phyloP scores from a whole-genome alignment of 2,113 vertebrate species.

The Arenaria interpres region DNA sequence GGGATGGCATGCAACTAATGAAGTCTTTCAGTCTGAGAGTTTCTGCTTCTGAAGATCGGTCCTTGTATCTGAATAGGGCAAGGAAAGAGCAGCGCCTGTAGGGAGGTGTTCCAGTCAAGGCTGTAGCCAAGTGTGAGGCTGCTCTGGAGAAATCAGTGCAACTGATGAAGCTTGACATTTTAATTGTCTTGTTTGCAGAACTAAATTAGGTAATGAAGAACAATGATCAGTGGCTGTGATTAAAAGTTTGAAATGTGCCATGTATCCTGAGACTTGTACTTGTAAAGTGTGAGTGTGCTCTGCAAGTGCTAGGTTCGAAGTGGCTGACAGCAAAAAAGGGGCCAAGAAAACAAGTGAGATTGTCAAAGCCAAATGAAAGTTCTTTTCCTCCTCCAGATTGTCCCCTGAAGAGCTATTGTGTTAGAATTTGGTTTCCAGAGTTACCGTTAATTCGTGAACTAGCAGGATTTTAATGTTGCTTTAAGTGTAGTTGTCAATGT shows the following conservation, averaged over 20 bases:
- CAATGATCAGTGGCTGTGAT: neutral
- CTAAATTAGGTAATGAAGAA: neutral
- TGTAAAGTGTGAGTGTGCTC: neutral
- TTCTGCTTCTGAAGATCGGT: neutral
- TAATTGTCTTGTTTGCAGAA: slow-evolving; percentile 25
- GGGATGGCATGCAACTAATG: neutral
- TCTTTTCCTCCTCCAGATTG: neutral
- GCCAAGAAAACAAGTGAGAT: neutral
- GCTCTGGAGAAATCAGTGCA: neutral
- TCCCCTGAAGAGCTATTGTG: slow-evolving; percentile 13
- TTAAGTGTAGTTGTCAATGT: neutral
- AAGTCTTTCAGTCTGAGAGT: neutral
- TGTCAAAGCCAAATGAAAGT: slow-evolving; percentile 31
- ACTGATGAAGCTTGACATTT: neutral
- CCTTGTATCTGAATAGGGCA: neutral
- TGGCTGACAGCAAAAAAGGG: neutral
- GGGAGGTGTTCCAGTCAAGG: neutral
- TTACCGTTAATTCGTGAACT: neutral
- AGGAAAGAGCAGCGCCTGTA: neutral
- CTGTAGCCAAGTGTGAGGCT: neutral
- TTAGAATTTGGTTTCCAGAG: slow-evolving; percentile 4
- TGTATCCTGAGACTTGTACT: neutral
- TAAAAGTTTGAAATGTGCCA: neutral
- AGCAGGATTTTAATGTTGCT: neutral
- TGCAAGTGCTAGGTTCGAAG: neutral